A percentile compares a stretch with the other conserved stretches of the same genome.
Conservation (phyloP, 2,888 invertebrate genomes). For the Aromia moschata region DNA sequence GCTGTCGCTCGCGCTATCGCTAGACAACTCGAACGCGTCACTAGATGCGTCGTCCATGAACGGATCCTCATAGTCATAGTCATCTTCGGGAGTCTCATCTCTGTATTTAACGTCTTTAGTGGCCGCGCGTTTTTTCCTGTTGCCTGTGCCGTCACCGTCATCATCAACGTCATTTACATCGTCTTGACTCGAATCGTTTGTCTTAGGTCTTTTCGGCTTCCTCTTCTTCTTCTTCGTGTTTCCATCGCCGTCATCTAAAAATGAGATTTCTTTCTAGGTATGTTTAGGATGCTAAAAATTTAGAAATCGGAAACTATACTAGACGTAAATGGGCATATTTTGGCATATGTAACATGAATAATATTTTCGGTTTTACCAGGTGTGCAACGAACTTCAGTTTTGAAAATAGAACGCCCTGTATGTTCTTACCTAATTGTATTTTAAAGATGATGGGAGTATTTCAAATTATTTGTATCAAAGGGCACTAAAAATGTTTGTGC, state of each 20-base stretch:
- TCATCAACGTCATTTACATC: conserved; percentile 1
- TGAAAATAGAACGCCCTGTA: too few relatives aligned
- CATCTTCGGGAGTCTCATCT: conserved; percentile 35
- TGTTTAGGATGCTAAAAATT: too few relatives aligned
- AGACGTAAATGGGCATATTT: too few relatives aligned
- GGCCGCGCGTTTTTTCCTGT: background rate
- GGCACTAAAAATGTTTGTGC: too few relatives aligned
- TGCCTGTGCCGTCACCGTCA: background rate
- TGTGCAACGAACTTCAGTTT: too few relatives aligned
- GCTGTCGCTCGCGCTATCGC: conserved; percentile 31
- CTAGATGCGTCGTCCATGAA: conserved; percentile 42
- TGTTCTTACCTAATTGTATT: too few relatives aligned
- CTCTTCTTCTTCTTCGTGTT: background rate
- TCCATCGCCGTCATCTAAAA: background rate
- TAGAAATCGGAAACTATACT: too few relatives aligned
- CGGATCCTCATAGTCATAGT: conserved; percentile 41
- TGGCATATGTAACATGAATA: too few relatives aligned
- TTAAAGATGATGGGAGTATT: too few relatives aligned
- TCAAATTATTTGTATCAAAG: too few relatives aligned
- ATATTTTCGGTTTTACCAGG: too few relatives aligned
- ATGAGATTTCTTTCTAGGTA: too few relatives aligned
- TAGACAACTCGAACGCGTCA: conserved; percentile 40
- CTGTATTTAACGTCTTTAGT: background rate
- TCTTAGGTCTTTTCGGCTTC: background rate
- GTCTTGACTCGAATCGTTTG: background rate